Evolutionary conservation across 2,113 vertebrate species (phyloP).

Genomic region (Vimba vimba): DNA sequence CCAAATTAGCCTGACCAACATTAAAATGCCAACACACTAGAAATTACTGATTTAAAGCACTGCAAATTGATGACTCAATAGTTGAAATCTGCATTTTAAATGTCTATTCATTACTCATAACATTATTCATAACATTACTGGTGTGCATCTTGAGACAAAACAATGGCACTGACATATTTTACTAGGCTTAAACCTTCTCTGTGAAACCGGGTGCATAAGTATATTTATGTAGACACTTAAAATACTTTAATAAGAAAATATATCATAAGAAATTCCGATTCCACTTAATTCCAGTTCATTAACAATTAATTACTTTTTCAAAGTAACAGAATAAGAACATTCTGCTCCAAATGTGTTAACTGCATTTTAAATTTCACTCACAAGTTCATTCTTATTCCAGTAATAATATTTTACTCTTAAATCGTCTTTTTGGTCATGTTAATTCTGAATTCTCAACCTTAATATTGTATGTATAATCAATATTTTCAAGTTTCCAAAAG

Average conservation of each 20-base stretch:
- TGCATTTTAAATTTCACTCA: neutral
- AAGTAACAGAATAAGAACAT: neutral
- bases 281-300: neutral
- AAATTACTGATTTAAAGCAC: constrained; percentile 16
- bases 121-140: no score
- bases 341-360: neutral
- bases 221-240: neutral
- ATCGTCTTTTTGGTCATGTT: neutral
- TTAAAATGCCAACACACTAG: neutral
- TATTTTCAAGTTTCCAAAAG: neutral
- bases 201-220: neutral
- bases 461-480: neutral
- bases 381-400: neutral
- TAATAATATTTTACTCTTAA: neutral
- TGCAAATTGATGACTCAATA: neutral
- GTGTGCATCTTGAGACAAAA: no score
- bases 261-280: neutral
- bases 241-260: neutral
- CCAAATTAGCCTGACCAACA: neutral
- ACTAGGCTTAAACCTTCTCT: no score
- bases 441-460: neutral
- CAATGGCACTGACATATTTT: no score
- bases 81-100: neutral
- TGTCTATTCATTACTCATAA: neutral
- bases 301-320: neutral